Evolutionary conservation across 2,797 vertebrate species (phyloP).

Genomic region (Vultur gryphus): DNA sequence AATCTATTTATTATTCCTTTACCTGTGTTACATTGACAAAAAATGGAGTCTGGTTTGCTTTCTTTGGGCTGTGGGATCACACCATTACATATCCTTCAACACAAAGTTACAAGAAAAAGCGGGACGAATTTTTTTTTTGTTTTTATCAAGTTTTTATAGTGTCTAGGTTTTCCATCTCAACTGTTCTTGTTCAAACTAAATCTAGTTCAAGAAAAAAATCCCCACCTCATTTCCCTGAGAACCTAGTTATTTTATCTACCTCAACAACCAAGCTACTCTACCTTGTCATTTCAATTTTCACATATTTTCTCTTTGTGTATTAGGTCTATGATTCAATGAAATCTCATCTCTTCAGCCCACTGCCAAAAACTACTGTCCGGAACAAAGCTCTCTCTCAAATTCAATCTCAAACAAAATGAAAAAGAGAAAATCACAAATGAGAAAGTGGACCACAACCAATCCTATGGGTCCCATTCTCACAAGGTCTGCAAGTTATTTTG

Average conservation of each 20-base stretch:
- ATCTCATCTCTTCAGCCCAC: slow-evolving; percentile 67
- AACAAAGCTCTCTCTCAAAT: slow-evolving; percentile 68
- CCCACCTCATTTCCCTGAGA: slow-evolving; percentile 59
- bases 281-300: slow-evolving; percentile 75
- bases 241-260: slow-evolving; percentile 65
- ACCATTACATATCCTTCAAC: neutral
- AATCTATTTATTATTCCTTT: neutral
- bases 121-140: neutral
- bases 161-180: slow-evolving; percentile 30
- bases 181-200: slow-evolving; percentile 45
- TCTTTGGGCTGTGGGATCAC: neutral
- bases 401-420: slow-evolving; percentile 74
- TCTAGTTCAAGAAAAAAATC: slow-evolving; percentile 29
- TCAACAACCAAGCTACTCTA: slow-evolving; percentile 68
- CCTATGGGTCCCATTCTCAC: slow-evolving; percentile 18
- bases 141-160: slow-evolving; percentile 5
- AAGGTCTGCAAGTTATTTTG: slow-evolving; percentile 44
- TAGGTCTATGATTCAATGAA: slow-evolving; percentile 67
- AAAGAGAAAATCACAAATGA: slow-evolving; percentile 65
- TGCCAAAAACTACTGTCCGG: slow-evolving; percentile 60
- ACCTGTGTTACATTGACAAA: neutral
- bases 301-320: slow-evolving; percentile 69
- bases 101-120: neutral
- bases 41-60: neutral
- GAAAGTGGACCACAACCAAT: slow-evolving; percentile 59